Conservation (phyloP, 2,888 invertebrate species). For the Ctenicera cuprea region DNA sequence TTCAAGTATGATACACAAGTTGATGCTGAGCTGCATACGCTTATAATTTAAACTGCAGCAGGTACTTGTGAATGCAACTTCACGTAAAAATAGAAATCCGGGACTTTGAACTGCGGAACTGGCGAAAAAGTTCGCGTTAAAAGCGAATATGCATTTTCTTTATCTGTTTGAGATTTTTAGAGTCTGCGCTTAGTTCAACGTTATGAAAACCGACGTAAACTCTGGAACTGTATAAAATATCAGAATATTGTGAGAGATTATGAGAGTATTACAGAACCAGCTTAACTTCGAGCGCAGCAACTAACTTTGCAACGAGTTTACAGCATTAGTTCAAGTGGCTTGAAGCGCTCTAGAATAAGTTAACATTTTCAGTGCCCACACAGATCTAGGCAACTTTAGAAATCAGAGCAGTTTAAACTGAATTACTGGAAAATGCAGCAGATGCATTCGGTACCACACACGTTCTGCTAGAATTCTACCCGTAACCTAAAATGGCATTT, state of each 20-base stretch:
- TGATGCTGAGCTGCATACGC: neutral
- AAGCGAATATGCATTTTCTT: slow-evolving; percentile 24
- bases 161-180: slow-evolving; percentile 4
- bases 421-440: slow-evolving; percentile 43
- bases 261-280: slow-evolving; percentile 41
- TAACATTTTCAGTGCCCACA: slow-evolving; percentile 42
- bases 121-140: neutral
- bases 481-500: slow-evolving; percentile 13
- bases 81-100: slow-evolving; percentile 1
- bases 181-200: neutral
- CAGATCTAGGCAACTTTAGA: slow-evolving; percentile 46
- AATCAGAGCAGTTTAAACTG: slow-evolving; percentile 43
- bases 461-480: neutral
- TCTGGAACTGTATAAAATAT: slow-evolving; percentile 31
- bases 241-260: slow-evolving; percentile 38
- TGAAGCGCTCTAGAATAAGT: slow-evolving; percentile 43
- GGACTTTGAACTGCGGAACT: neutral
- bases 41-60: neutral
- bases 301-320: slow-evolving; percentile 41
- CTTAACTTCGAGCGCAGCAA: slow-evolving; percentile 34
- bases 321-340: slow-evolving; percentile 48
- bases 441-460: slow-evolving; percentile 9
- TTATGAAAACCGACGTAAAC: slow-evolving; percentile 31
- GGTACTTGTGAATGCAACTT: neutral
- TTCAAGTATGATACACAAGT: neutral